phyloP scores from a whole-genome alignment of 2,113 vertebrate species.

The Notothenia rossii region DNA sequence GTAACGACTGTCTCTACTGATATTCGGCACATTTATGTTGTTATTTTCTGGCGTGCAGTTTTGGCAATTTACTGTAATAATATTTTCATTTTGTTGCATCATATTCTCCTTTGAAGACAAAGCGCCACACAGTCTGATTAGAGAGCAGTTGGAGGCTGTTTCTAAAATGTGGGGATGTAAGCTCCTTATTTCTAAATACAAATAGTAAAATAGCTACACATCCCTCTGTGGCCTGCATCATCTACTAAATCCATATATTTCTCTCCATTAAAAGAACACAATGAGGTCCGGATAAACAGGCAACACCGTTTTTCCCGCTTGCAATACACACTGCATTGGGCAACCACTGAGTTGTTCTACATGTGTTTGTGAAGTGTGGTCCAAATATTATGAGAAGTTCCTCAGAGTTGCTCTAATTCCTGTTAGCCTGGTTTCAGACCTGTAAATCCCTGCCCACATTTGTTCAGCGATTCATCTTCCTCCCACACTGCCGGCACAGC shows the following conservation, averaged over 20 bases:
- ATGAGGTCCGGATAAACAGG: background rate
- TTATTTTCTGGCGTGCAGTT: conserved; percentile 20
- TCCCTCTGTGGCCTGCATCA: background rate
- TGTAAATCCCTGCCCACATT: background rate
- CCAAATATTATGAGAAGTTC: no score
- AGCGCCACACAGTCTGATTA: conserved; percentile 18
- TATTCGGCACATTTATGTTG: conserved; percentile 21
- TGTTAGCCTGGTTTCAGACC: background rate
- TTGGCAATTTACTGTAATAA: conserved; percentile 19
- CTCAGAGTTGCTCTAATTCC: background rate
- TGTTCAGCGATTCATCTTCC: background rate
- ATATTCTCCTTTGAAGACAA: conserved; percentile 28
- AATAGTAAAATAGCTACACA: conserved; percentile 11
- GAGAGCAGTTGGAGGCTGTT: conserved; percentile 19
- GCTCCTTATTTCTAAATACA: conserved; percentile 24
- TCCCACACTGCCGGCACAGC: background rate
- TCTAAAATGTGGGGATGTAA: conserved; percentile 26
- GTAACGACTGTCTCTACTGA: conserved; percentile 9
- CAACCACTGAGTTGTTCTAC: no score
- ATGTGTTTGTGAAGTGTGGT: no score
- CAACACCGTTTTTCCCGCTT: background rate
- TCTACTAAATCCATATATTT: conserved; percentile 25
- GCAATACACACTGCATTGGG: no score
- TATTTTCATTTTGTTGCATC: conserved; percentile 34
- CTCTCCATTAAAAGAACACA: background rate